A percentile compares a stretch with the other conserved stretches of the same genome.
phyloP scores from a whole-genome alignment of 2,113 vertebrate genomes.

The Sylvilagus bachmani region DNA sequence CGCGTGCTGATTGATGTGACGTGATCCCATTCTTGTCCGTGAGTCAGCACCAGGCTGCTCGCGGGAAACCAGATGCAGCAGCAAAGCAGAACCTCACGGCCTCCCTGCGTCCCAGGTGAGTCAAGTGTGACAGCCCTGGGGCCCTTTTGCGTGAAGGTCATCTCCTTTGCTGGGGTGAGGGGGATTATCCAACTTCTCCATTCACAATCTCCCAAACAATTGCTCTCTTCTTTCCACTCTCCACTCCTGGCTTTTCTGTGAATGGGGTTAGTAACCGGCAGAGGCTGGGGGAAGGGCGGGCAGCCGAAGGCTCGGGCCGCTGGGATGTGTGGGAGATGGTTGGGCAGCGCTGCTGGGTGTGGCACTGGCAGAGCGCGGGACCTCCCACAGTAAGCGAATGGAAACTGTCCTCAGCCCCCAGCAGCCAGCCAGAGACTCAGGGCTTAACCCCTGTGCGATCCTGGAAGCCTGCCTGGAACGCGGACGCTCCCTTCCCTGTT shows the following conservation, averaged over 20 bases:
- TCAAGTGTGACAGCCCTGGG: neutral
- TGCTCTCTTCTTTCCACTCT: slow-evolving; percentile 49
- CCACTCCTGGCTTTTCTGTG: slow-evolving; percentile 54
- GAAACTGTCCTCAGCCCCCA: neutral
- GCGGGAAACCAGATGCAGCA: neutral
- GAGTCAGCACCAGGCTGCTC: neutral
- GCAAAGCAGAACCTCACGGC: neutral
- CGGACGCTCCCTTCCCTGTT: neutral
- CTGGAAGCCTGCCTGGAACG: neutral
- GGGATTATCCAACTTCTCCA: neutral
- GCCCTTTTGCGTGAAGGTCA: neutral
- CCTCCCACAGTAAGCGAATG: neutral
- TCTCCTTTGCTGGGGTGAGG: neutral
- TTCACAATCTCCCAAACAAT: slow-evolving; percentile 55
- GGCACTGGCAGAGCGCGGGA: neutral
- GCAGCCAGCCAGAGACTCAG: neutral
- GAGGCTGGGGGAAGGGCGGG: neutral
- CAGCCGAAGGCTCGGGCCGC: neutral
- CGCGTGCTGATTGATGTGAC: neutral
- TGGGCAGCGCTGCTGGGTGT: neutral
- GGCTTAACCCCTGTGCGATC: neutral
- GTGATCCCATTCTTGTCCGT: neutral
- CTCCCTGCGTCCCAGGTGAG: slow-evolving; percentile 23
- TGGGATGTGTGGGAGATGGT: neutral
- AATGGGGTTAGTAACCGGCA: slow-evolving; percentile 51